Base-by-base conservation (phyloP, 2,888 invertebrate genomes). In the Drosophila ochracea region DNA sequence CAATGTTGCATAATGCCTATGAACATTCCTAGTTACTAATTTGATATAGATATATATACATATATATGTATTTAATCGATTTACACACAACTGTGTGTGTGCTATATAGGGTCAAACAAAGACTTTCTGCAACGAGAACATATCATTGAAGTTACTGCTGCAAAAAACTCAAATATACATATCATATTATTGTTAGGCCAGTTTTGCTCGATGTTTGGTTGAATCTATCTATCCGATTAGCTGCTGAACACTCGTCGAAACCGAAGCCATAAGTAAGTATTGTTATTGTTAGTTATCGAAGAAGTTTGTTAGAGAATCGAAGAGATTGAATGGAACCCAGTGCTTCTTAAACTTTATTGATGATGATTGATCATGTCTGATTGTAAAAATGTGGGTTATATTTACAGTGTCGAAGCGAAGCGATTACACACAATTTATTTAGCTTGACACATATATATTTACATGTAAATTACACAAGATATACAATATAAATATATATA, bases 41-140 rank as follows among this genome's bases (percentile, higher is more conserved):
- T 78, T 58, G 57, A 62, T 73, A 86, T 61, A 68, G 50, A 80
- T 69, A 33, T 50, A 19, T 25, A 25, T 19, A 39, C 9, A 54
- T 37, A 28, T 16, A 31, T 57, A 43, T 37, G 13, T 35, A 60
- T 57, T 41, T 58, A 58, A 16, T 58, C 31, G 30, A 39, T 47
- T 31, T 47, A 53, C 19, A 60, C 59, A 43, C 30, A 75, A 65
- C 70, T 75, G 58, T 68, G 50, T 75, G 57, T 74, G 60, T 60
- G 69, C 75, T 79, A 83, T 74, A 68, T 53, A 73, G 47, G 52
- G 91, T 84, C 77, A 65, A 73, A 89, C 13, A 39, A 57, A 91
- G 92, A 92, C 92, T 92, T 89, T 77, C 91, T 83, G 93, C 92
- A 92, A 92, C 93, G 90, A 88, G 85, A 90, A 92, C 92, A 92